Evolutionary conservation across 35 echinoderm and acorn worm species (phyloP).

Genomic region (Apostichopus parvimensis): DNA sequence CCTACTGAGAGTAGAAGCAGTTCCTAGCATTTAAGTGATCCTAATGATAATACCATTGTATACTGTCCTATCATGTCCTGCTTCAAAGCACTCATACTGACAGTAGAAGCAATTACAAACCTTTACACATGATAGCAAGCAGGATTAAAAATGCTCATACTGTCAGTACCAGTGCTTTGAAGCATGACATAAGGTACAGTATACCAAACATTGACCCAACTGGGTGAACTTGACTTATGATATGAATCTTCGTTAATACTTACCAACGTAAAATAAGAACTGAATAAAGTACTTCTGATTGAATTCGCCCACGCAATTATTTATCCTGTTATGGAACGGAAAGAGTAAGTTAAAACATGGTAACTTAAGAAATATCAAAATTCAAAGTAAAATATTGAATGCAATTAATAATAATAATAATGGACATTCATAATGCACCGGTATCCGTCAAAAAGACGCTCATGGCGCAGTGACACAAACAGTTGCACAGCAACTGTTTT

Average conservation of each 20-base stretch:
- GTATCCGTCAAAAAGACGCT: background rate
- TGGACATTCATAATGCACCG: background rate
- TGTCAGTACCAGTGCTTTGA: too few species aligned
- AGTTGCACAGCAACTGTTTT: background rate
- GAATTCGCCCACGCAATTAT: conserved; percentile 99
- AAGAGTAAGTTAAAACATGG: background rate
- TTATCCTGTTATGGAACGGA: conserved; percentile 79
- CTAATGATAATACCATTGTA: too few species aligned
- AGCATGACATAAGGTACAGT: background rate
- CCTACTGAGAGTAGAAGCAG: too few species aligned
- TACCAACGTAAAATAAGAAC: conserved; percentile 99
- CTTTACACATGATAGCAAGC: too few species aligned
- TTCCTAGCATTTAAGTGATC: too few species aligned
- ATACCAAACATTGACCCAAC: too few species aligned
- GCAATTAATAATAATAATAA: background rate
- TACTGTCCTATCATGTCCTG: too few species aligned
- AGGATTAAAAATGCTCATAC: too few species aligned
- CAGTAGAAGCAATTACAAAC: too few species aligned
- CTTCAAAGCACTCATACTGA: too few species aligned
- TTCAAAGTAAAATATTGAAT: background rate
- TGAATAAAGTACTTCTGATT: conserved; percentile 99
- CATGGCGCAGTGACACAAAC: too few species aligned
- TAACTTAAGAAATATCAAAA: background rate
- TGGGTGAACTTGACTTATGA: too few species aligned
- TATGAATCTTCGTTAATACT: conserved; percentile 33